Base-by-base conservation (phyloP, 2,888 invertebrate species). In the Rapana venosa region DNA sequence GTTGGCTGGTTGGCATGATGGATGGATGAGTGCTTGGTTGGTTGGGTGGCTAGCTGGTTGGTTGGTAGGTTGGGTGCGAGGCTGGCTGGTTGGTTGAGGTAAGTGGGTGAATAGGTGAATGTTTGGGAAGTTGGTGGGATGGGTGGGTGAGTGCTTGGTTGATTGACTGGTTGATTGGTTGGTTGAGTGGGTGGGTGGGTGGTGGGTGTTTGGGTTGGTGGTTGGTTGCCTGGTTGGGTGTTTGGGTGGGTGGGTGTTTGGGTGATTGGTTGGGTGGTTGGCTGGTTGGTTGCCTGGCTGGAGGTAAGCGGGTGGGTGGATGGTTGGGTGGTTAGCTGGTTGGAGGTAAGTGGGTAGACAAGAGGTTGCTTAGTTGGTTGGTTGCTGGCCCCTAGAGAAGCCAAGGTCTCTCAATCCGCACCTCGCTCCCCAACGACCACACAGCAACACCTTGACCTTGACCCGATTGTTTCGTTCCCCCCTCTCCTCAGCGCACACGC, bases 401-500 rank as follows among this genome's bases (percentile, higher is more conserved):
- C n/a, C n/a, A n/a, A n/a, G n/a, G n/a, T n/a, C n/a, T n/a, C n/a
- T n/a, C n/a, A n/a, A n/a, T n/a, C n/a, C n/a, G n/a, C n/a, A n/a
- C n/a, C n/a, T n/a, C n/a, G n/a, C n/a, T n/a, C n/a, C n/a, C n/a
- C n/a, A n/a, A n/a, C n/a, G n/a, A n/a, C n/a, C n/a, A n/a, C n/a
- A n/a, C n/a, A n/a, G n/a, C n/a, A n/a, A n/a, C n/a, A 8, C 47
- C 47, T 47, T 47, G 47, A 47, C 47, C 47, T 47, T 47, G 47
- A 47, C 47, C 8, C 8, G 47, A 47, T 8, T 47, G 1, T 66
- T 2, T 13, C 13, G 77, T 8, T 5, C 77, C 8, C n/a, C 30
- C 15, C 6, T 36, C 0, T 88, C 8, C 22, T 30, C 81, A 91
- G 91, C 91, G 26, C 77, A 87, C 85, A 88, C 81, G 22, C 93